These are phyloP conservation scores for Dichetophora obliterata DNA, from an alignment of 2,888 invertebrate genomes.

Conservation along the genomic window DNA sequence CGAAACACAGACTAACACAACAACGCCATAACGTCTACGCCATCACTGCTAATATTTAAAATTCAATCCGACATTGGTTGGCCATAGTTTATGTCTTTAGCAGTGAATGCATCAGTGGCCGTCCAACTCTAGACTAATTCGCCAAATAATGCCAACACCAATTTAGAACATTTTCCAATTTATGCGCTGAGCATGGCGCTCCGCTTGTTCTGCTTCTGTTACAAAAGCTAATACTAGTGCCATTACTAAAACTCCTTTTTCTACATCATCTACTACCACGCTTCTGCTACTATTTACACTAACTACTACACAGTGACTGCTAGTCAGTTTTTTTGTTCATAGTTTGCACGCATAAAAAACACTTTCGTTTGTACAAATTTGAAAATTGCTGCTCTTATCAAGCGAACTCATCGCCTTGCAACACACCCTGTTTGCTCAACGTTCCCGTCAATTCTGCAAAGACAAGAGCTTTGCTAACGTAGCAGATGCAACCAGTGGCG, in stretches of 20 bases:
- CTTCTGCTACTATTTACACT: neutral
- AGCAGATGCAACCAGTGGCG: no score
- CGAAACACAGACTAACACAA: neutral
- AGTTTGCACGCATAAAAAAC: neutral
- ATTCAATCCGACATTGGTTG: conserved; percentile 32
- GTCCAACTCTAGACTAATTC: conserved; percentile 21
- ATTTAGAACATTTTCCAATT: conserved; percentile 35
- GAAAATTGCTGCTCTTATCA: conserved; percentile 5
- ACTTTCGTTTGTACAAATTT: conserved; percentile 3
- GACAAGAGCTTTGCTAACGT: neutral
- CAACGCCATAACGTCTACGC: neutral
- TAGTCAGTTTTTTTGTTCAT: no score
- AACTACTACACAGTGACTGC: no score
- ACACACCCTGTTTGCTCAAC: no score
- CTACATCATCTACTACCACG: neutral
- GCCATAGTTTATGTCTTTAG: conserved; percentile 30
- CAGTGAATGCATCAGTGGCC: neutral
- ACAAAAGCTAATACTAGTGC: no score
- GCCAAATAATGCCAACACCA: conserved; percentile 42
- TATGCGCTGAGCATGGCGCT: neutral
- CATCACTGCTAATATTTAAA: conserved; percentile 19
- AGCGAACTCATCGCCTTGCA: neutral
- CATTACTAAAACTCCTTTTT: neutral
- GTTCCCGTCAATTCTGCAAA: no score
- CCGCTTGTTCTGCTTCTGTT: neutral